Conservation (phyloP, 2,113 vertebrate genomes). For the Arothron firmamentum region DNA sequence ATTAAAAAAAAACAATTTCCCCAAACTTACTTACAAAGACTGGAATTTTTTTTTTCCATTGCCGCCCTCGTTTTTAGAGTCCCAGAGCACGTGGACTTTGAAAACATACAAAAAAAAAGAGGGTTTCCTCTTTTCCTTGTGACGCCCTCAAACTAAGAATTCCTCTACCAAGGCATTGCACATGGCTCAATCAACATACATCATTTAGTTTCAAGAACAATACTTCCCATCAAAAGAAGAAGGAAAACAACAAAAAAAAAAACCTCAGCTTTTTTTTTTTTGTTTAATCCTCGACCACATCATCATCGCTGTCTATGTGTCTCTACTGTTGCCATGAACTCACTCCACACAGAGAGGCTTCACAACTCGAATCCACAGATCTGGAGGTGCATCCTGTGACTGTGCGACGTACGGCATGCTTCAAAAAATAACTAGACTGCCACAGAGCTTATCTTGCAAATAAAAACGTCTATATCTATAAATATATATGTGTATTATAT, state of each 20-base stretch:
- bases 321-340: conserved; percentile 42
- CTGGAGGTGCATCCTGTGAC: conserved; percentile 66
- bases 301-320: conserved; percentile 35
- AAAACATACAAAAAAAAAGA: conserved; percentile 74
- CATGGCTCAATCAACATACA: conserved; percentile 85
- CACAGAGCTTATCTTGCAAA: conserved; percentile 81
- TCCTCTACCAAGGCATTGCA: conserved; percentile 87
- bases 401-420: conserved; percentile 70
- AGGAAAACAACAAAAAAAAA: conserved; percentile 69
- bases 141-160: conserved; percentile 81
- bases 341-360: conserved; percentile 51
- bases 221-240: conserved; percentile 78
- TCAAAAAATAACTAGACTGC: conserved; percentile 86
- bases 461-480: conserved; percentile 76
- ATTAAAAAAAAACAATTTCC: conserved; percentile 63
- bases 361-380: conserved; percentile 54
- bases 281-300: conserved; percentile 54
- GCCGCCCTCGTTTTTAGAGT: conserved; percentile 80
- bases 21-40: conserved; percentile 78
- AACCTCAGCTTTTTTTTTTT: conserved; percentile 62
- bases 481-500: conserved; percentile 83
- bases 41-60: conserved; percentile 61
- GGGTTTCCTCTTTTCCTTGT: conserved; percentile 63
- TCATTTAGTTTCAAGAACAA: conserved; percentile 78
- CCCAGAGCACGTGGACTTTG: conserved; percentile 77